Percentiles rank a stretch among this genome's conserved stretches.
Conservation (phyloP, 1,140 invertebrate species). For the Dreissena rostriformis region DNA sequence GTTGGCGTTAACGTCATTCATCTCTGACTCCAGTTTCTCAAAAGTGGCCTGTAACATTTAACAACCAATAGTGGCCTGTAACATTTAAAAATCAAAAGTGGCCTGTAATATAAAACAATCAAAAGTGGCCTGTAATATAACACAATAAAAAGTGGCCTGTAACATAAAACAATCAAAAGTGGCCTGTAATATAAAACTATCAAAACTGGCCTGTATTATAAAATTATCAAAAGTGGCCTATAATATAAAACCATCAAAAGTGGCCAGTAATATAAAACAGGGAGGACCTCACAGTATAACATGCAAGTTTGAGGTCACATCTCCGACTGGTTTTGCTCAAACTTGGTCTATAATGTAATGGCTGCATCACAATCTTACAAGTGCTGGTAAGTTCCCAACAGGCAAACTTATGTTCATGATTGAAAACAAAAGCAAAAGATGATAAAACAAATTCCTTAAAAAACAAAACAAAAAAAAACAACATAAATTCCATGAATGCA, state of each 20-base stretch:
- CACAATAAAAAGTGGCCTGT: conserved; percentile 83
- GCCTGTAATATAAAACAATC: conserved; percentile 82
- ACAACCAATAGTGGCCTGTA: conserved; percentile 83
- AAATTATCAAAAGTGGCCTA: conserved; percentile 83
- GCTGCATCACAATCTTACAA: too few species aligned
- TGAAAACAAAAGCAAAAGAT: too few species aligned
- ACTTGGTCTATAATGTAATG: too few species aligned
- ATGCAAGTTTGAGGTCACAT: too few species aligned
- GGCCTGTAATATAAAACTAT: conserved; percentile 82
- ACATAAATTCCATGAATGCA: too few species aligned
- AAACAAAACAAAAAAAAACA: too few species aligned
- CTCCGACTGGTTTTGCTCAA: too few species aligned
- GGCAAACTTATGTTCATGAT: too few species aligned
- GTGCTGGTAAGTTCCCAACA: too few species aligned
- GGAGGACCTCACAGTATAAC: too few species aligned
- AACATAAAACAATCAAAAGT: conserved; percentile 78
- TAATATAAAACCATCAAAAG: conserved; percentile 76
- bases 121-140: conserved; percentile 82
- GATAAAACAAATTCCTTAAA: too few species aligned
- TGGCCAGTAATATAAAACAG: conserved; percentile 80
- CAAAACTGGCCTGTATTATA: too few species aligned
- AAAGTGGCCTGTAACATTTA: conserved; percentile 82
- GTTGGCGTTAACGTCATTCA: conserved; percentile 90
- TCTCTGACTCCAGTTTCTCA: conserved; percentile 81
- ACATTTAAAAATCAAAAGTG: conserved; percentile 77